Conservation (phyloP, 2,888 invertebrate genomes). For the Xestia ashworthii region DNA sequence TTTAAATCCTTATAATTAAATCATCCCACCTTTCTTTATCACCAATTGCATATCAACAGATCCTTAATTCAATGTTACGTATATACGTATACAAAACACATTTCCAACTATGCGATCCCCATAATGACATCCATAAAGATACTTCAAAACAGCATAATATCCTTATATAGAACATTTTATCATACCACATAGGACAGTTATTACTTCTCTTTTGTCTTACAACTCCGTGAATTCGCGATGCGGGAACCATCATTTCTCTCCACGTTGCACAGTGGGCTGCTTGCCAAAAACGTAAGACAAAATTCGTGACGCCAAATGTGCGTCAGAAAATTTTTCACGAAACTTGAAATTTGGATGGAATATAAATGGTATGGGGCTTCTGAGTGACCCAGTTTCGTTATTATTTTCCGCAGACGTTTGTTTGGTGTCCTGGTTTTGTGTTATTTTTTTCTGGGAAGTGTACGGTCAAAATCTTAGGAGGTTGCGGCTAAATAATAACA, state of each 20-base stretch:
- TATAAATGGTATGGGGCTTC: conserved; percentile 24
- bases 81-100: conserved; percentile 1
- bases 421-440: neutral
- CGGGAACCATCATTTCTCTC: conserved; percentile 45
- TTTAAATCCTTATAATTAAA: too few relatives aligned
- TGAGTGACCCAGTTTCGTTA: conserved; percentile 26
- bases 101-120: neutral
- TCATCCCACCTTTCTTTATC: too few relatives aligned
- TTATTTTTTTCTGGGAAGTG: neutral
- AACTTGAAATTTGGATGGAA: conserved; percentile 39
- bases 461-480: neutral
- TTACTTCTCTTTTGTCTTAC: conserved; percentile 59
- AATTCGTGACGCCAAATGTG: conserved; percentile 52
- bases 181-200: conserved; percentile 57
- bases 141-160: conserved; percentile 51
- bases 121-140: conserved; percentile 55
- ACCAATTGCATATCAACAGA: too few relatives aligned
- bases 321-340: conserved; percentile 54
- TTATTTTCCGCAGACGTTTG: conserved; percentile 7
- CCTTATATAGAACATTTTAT: conserved; percentile 40
- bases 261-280: conserved; percentile 66
- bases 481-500: neutral
- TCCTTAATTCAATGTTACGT: neutral
- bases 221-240: conserved; percentile 48
- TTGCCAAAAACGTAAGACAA: conserved; percentile 64